Conservation (phyloP, 2,888 invertebrate species). For the Smittia aterrima region DNA sequence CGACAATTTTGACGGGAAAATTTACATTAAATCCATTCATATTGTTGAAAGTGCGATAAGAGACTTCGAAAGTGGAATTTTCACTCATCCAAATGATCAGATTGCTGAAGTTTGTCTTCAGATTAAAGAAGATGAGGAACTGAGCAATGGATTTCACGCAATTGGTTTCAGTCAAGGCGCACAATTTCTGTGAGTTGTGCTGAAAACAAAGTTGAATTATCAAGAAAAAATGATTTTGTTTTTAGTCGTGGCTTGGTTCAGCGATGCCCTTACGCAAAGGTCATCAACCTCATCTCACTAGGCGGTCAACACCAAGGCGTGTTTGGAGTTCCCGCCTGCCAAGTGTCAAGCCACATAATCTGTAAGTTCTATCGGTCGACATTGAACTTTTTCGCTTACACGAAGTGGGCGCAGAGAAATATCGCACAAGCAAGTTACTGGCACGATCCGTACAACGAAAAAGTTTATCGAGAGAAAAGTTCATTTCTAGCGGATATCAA, state of each 20-base stretch:
- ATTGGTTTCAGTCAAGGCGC: conserved; percentile 97
- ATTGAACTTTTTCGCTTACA: conserved; percentile 83
- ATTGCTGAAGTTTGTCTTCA: conserved; percentile 73
- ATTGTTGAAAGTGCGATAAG: conserved; percentile 64
- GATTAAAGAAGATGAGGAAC: conserved; percentile 63
- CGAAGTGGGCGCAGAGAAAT: conserved; percentile 67
- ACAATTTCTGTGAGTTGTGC: conserved; percentile 82
- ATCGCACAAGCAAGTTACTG: conserved; percentile 96
- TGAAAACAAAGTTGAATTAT: not conserved
- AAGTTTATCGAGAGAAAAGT: conserved; percentile 70
- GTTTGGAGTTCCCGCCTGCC: conserved; percentile 89
- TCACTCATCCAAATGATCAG: conserved; percentile 77
- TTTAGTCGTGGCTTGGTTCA: conserved; percentile 88
- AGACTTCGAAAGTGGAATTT: conserved; percentile 68
- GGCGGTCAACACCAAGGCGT: conserved; percentile 98
- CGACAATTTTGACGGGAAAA: conserved; percentile 61
- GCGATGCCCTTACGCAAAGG: conserved; percentile 79
- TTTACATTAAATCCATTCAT: conserved; percentile 80
- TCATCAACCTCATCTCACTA: conserved; percentile 83
- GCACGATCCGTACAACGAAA: conserved; percentile 92
- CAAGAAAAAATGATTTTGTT: not conserved
- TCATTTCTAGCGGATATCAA: conserved; percentile 94
- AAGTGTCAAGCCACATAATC: conserved; percentile 58
- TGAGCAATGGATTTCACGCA: conserved; percentile 83
- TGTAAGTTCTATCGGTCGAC: conserved; percentile 81